Base-by-base conservation (phyloP, 2,888 invertebrate genomes). In the Diaprepes abbreviatus region DNA sequence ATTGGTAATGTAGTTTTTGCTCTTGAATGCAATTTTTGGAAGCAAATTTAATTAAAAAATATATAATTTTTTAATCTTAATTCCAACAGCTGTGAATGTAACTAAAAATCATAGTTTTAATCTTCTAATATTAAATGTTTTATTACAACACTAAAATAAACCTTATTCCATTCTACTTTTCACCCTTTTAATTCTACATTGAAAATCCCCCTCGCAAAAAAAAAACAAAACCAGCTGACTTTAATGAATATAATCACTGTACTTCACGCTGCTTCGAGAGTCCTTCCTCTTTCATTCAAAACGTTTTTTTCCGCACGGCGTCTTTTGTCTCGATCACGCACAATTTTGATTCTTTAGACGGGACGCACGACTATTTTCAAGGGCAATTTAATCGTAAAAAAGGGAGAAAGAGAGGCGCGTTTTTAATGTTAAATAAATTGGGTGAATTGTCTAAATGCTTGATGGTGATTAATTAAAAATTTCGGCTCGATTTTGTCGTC, bases 311-410 rank as follows among this genome's bases (percentile, higher is more conserved):
- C 59, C 55, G 43, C 24, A 19, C 28, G 48, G 33, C 16, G 50
- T 63, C 64, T 60, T 63, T 70, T 70, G 70, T 70, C 28, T 66
- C 62, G 62, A 62, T 70, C 70, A 70, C 70, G 70, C 66, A 70
- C 70, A 48, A 66, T 66, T 66, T 70, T 66, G 60, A 70, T 70
- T 66, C 66, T 70, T 62, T 57, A 19, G 65, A 55, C 65, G 70
- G 48, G 60, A 63, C 60, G 60, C 70, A 59, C 65, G 65, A 70
- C 65, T 65, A 60, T 54, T 70, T 70, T 70, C 70, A 70, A 65
- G 70, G 70, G 70, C 63, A 62, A 70, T 70, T 70, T 62, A 50
- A 57, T 50, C 54, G 31, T 28, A 9, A 57, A 57, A 68, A 68
- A 63, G n/a, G 6, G 14, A 14, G 40, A 28, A 28, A 40, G 58